Evolutionary conservation across 2,888 invertebrate species (phyloP).

Genomic region (Margaritifera margaritifera): DNA sequence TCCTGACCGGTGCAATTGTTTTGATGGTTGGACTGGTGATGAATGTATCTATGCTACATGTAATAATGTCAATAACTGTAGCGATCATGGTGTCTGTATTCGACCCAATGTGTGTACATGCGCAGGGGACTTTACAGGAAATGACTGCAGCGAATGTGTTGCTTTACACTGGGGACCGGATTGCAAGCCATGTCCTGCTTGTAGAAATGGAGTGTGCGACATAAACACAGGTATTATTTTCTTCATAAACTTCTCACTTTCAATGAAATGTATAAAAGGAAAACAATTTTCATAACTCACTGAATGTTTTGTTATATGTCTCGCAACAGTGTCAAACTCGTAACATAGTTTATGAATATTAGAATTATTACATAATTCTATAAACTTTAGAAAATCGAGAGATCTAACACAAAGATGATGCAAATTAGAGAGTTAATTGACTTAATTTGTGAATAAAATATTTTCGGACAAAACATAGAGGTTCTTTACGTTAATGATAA

Average conservation of each 20-base stretch:
- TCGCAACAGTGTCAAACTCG: too few species aligned
- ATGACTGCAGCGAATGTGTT: constrained; percentile 16
- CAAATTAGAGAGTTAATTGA: too few species aligned
- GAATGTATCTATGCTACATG: constrained; percentile 27
- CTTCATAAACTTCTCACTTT: background rate
- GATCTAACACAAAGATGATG: too few species aligned
- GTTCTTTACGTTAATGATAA: too few species aligned
- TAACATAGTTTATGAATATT: too few species aligned
- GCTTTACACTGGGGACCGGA: constrained; percentile 20
- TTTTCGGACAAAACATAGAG: too few species aligned
- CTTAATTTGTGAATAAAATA: too few species aligned
- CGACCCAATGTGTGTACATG: constrained; percentile 24
- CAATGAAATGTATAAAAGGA: background rate
- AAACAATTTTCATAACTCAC: background rate
- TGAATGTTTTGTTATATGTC: background rate
- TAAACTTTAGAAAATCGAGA: too few species aligned
- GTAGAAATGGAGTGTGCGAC: constrained; percentile 34
- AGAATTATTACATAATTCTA: too few species aligned
- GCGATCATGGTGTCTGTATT: constrained; percentile 21
- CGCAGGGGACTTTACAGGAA: constrained; percentile 1
- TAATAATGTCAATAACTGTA: constrained; percentile 17
- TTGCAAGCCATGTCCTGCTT: constrained; percentile 34
- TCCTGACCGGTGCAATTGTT: constrained; percentile 41
- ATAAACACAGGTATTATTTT: constrained; percentile 20
- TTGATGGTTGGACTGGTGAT: constrained; percentile 33